Conservation (phyloP, 1,140 invertebrate species). For the Calliopsis andreniformis region DNA sequence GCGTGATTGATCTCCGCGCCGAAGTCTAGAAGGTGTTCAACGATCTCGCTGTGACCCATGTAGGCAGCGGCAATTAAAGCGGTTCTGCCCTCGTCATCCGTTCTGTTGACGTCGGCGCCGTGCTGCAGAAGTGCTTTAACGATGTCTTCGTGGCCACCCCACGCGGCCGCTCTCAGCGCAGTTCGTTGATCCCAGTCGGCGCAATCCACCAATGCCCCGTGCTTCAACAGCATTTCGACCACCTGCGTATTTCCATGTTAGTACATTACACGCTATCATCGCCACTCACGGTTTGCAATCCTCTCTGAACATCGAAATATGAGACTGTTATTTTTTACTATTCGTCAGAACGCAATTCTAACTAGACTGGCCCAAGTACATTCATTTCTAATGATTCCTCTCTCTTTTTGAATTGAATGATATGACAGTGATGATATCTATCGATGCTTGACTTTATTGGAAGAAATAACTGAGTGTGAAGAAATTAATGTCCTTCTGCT, state of each 20-base stretch:
- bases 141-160: slow-evolving; percentile 91
- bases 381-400: too few relatives aligned
- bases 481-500: too few relatives aligned
- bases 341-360: too few relatives aligned
- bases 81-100: slow-evolving; percentile 93
- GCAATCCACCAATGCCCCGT: slow-evolving; percentile 91
- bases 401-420: too few relatives aligned
- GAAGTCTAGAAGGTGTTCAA: slow-evolving; percentile 90
- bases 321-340: too few relatives aligned
- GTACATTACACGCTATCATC: too few relatives aligned
- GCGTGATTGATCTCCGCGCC: slow-evolving; percentile 93
- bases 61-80: slow-evolving; percentile 94
- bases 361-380: too few relatives aligned
- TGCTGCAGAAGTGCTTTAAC: slow-evolving; percentile 88
- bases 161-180: slow-evolving; percentile 90
- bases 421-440: too few relatives aligned
- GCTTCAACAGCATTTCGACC: slow-evolving; percentile 89
- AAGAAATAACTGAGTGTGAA: not conserved
- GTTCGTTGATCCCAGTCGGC: slow-evolving; percentile 88
- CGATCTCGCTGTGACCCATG: slow-evolving; percentile 96
- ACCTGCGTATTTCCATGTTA: slow-evolving; percentile 83
- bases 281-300: too few relatives aligned
- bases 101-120: slow-evolving; percentile 89
- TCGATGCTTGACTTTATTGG: too few relatives aligned
- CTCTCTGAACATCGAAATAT: not conserved